Evolutionary conservation across 2,113 vertebrate genomes (phyloP), one percentile per base, ranked within the genome.

Genomic region (Dicrurus megarhynchus): DNA sequence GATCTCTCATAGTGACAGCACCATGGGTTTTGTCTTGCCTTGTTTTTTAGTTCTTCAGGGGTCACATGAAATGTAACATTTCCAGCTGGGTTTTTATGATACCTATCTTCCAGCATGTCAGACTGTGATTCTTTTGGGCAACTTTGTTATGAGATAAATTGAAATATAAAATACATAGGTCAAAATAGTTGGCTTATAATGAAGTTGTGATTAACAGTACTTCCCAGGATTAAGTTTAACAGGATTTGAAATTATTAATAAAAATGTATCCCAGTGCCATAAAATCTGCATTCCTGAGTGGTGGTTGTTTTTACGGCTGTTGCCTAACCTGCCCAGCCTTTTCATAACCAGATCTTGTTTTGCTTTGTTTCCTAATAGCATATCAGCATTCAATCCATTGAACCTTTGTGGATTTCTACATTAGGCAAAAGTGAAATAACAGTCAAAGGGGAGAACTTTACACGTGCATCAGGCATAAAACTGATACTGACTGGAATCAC

Each of bases 391-490:
- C 84, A 91, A 53, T 98, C 98, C 92, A 97, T 99, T 67, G 74
- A 95, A 33, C 99, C 99, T 76, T 89, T 91, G 65, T 97, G 97
- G 41, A 97, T 99, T 95, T 99, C 99, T 41, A 98, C 98, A 59
- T 95, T 98, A 77, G 99, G 99, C 61, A 99, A 98, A 98, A 99
- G 98, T 89, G 96, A 98, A 5, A 97, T 98, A 32, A 81, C 96
- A 56, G 90, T 99, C 91, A 98, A 55, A 2, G 99, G 99, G 89
- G 80, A 78, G n/a, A 99, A 99, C 97, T 99, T 99, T 33, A 90
- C 92, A 26, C 37, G 4, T 16, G 98, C 98, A 10, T 98, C 95
- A 53, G 89, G 94, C 89, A 97, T 98, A 95, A 96, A 96, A 49
- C 97, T 99, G 95, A 98, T 98, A 87, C 96, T 99, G 94, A 98